A percentile compares a stretch with the other conserved stretches of the same genome.
Conservation (phyloP, 92 coral and sea anemone genomes). For the Porites rus region DNA sequence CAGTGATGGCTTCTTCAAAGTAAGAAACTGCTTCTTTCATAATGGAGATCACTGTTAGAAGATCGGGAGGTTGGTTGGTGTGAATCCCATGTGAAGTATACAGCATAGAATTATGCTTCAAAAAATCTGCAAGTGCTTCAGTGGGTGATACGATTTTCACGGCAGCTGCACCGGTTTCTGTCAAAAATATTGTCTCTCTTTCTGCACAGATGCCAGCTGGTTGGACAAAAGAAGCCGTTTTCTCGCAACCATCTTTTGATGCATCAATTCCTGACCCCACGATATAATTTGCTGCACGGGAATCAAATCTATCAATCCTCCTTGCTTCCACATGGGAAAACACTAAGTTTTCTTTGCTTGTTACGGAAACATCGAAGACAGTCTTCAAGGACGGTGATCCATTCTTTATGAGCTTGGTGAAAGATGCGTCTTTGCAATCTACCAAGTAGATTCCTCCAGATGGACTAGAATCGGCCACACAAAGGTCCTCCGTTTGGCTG, state of each 20-base stretch:
- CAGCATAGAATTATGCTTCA: conserved; percentile 39
- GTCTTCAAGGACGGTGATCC: conserved; percentile 11
- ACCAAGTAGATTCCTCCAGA: conserved; percentile 44
- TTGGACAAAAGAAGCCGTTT: conserved; percentile 39
- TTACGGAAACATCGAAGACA: conserved; percentile 6
- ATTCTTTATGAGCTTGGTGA: conserved; percentile 31
- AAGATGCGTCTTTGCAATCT: conserved; percentile 40
- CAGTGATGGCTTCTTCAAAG: conserved; percentile 14
- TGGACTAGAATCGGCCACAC: conserved; percentile 9
- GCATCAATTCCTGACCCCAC: conserved; percentile 38
- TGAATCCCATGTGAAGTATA: conserved; percentile 39
- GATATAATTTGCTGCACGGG: conserved; percentile 36
- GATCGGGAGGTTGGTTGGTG: conserved; percentile 23
- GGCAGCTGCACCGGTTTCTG: conserved; percentile 35
- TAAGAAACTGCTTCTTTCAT: conserved; percentile 32
- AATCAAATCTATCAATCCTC: conserved; percentile 32
- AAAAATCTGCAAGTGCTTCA: conserved; percentile 34
- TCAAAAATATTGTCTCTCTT: conserved; percentile 36
- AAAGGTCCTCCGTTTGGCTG: conserved; percentile 18
- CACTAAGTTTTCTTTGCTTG: conserved; percentile 33
- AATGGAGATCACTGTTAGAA: conserved; percentile 15
- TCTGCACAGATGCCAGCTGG: conserved; percentile 42
- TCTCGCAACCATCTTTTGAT: conserved; percentile 33
- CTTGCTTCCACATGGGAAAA: conserved; percentile 27
- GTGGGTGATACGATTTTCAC: conserved; percentile 18